Percentiles rank a stretch among this genome's conserved stretches.
Evolutionary conservation across 2,113 vertebrate genomes (phyloP).

Genomic region (Seriola dumerili): DNA sequence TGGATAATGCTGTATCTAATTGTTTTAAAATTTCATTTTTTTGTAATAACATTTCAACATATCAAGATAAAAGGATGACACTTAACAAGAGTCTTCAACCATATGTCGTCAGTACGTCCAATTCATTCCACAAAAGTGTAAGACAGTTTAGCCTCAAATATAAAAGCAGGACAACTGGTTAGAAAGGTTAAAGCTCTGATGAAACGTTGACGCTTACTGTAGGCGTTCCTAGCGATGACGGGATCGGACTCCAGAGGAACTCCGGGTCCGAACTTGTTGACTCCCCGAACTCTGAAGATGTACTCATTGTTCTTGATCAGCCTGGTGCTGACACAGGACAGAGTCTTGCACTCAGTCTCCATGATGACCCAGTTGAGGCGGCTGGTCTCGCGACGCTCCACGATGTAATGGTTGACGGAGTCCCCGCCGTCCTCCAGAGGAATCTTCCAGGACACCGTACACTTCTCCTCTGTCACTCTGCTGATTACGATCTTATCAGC

Average conservation of each 20-base stretch:
- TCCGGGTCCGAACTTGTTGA: conserved; percentile 96
- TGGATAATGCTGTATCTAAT: background rate
- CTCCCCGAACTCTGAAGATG: conserved; percentile 94
- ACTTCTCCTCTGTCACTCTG: conserved; percentile 98
- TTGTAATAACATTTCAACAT: too few relatives aligned
- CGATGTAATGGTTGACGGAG: conserved; percentile 90
- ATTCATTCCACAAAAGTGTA: background rate
- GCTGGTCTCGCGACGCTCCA: conserved; percentile 98
- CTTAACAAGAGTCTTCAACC: background rate
- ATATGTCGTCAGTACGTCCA: background rate
- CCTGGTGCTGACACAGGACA: conserved; percentile 91
- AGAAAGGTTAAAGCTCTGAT: background rate
- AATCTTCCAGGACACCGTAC: conserved; percentile 93
- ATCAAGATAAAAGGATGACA: background rate
- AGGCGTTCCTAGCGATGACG: conserved; percentile 93
- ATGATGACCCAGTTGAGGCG: conserved; percentile 97
- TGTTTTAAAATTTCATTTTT: background rate
- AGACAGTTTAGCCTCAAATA: background rate
- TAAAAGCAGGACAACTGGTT: background rate
- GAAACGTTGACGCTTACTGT: conserved; percentile 87
- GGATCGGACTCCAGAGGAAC: conserved; percentile 92
- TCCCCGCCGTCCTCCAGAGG: conserved; percentile 96
- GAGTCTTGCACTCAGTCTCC: conserved; percentile 93
- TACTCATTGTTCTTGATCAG: conserved; percentile 99
- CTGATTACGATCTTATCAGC: conserved; percentile 90